Conservation (phyloP, 2,797 vertebrate genomes). For the Xenentodon cancila region DNA sequence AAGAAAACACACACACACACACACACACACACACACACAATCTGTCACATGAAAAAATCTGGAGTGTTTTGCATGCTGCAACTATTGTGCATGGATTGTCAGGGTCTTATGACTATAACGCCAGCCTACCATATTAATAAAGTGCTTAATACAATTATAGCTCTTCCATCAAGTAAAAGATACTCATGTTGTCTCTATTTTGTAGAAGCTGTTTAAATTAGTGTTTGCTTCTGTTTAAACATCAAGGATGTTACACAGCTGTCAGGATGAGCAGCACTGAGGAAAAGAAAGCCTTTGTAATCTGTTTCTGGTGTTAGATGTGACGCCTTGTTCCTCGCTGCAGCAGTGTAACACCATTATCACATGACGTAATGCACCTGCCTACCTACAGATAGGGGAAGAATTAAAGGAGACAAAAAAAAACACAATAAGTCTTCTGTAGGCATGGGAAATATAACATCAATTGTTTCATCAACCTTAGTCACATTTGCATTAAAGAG, state of each 20-base stretch:
- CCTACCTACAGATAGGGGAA: neutral
- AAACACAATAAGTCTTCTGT: neutral
- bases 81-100: conserved; percentile 66
- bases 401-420: neutral
- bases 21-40: conserved; percentile 56
- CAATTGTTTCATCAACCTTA: neutral
- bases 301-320: conserved; percentile 42
- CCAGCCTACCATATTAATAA: conserved; percentile 55
- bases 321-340: conserved; percentile 31
- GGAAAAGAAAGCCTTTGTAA: conserved; percentile 56
- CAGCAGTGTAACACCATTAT: conserved; percentile 25
- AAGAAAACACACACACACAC: too few relatives aligned
- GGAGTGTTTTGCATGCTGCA: conserved; percentile 55
- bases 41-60: conserved; percentile 63
- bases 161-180: conserved; percentile 45
- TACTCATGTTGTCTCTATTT: conserved; percentile 34
- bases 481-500: neutral
- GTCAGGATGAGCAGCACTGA: conserved; percentile 45
- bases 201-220: conserved; percentile 38
- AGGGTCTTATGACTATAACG: conserved; percentile 54
- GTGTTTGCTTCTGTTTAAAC: conserved; percentile 37
- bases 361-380: conserved; percentile 42
- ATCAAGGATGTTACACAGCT: conserved; percentile 11
- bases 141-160: conserved; percentile 43
- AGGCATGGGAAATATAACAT: neutral